Percentiles rank a stretch among this genome's conserved stretches.
phyloP scores from a whole-genome alignment of 1,140 invertebrate genomes.

The Hyles vespertilio region DNA sequence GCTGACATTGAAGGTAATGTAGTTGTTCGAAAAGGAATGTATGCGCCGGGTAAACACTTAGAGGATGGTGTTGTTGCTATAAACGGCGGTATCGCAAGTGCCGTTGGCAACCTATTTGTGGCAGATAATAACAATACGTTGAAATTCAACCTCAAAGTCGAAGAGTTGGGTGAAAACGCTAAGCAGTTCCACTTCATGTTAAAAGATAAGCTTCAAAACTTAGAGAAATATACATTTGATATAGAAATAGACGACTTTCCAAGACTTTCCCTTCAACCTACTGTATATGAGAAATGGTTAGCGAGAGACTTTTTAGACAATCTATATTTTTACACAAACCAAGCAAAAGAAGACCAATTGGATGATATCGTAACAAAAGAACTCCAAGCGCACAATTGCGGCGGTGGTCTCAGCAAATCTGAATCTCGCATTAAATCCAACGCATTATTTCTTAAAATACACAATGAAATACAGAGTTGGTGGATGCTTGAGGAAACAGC shows the following conservation, averaged over 20 bases:
- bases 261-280: slow-evolving; percentile 2
- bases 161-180: background rate
- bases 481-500: slow-evolving; percentile 4
- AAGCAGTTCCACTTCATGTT: background rate
- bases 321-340: slow-evolving; percentile 8
- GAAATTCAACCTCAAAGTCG: slow-evolving; percentile 1
- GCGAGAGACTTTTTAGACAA: slow-evolving; percentile 9
- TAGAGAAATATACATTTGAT: slow-evolving; percentile 5
- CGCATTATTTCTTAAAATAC: slow-evolving; percentile 9
- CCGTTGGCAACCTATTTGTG: slow-evolving; percentile 2
- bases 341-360: slow-evolving; percentile 9
- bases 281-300: background rate
- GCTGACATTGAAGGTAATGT: slow-evolving; percentile 3
- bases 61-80: background rate
- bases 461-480: slow-evolving; percentile 18
- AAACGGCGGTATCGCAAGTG: slow-evolving; percentile 1
- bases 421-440: slow-evolving; percentile 3
- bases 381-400: background rate
- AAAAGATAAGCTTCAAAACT: background rate
- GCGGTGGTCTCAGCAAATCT: background rate
- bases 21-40: background rate
- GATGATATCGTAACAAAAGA: slow-evolving; percentile 4
- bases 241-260: slow-evolving; percentile 2
- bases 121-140: slow-evolving; percentile 3
- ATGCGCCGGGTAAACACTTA: background rate